These are phyloP conservation scores for Leucosticte australis DNA, from an alignment of 2,113 vertebrate species.

Conservation along the genomic window DNA sequence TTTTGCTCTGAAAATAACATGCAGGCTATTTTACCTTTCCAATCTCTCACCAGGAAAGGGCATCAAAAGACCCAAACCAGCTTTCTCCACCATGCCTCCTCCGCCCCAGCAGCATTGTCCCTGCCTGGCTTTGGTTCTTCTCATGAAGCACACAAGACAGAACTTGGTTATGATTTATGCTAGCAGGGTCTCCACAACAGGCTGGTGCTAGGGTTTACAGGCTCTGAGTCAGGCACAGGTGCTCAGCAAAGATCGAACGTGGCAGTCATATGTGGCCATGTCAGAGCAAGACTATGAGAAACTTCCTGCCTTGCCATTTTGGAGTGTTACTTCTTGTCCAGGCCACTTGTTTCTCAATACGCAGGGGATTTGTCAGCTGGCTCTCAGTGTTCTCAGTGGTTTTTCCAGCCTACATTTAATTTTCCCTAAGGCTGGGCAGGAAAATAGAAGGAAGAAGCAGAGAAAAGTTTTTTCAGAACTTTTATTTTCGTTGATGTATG, in stretches of 20 bases:
- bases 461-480: neutral
- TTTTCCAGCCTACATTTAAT: neutral
- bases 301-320: neutral
- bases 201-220: neutral
- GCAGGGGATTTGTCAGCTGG: neutral
- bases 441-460: neutral
- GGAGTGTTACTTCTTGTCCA: neutral
- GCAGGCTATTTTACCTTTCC: neutral
- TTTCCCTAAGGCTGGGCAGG: neutral
- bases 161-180: neutral
- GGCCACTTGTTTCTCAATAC: neutral
- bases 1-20: neutral
- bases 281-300: neutral
- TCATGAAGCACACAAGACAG: fast-evolving
- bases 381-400: neutral
- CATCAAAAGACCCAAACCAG: fast-evolving
- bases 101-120: neutral
- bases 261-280: neutral
- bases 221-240: neutral
- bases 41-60: neutral
- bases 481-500: neutral
- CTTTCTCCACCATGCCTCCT: neutral
- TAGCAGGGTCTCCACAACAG: neutral
- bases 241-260: fast-evolving
- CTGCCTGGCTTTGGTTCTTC: neutral